These are phyloP conservation scores for Synodontis membranacea DNA, from an alignment of 2,113 vertebrate genomes.

Conservation along the genomic window DNA sequence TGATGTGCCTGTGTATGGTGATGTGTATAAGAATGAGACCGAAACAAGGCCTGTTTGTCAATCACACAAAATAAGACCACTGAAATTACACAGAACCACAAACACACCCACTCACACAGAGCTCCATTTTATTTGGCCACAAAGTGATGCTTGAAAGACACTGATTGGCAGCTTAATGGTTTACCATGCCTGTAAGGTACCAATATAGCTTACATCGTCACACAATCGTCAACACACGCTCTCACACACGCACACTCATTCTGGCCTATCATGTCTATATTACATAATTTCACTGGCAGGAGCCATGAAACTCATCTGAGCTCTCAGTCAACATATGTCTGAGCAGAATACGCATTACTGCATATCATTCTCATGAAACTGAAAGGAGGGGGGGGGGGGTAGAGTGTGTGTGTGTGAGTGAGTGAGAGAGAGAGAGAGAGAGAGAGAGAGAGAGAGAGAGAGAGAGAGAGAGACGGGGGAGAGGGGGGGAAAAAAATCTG, in stretches of 20 bases:
- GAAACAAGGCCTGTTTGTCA: background rate
- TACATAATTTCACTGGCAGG: conserved; percentile 35
- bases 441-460: conserved; percentile 12
- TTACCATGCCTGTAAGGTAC: background rate
- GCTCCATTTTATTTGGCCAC: conserved; percentile 9
- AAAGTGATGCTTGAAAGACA: conserved; percentile 18
- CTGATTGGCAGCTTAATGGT: conserved; percentile 12
- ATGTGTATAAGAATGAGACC: background rate
- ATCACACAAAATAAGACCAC: conserved; percentile 13
- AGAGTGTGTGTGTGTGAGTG: too few species aligned
- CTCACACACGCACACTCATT: conserved; percentile 2
- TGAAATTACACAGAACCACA: conserved; percentile 38
- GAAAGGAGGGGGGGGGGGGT: conserved; percentile 40
- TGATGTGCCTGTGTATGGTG: conserved; percentile 7
- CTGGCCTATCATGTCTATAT: background rate
- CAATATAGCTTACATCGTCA: conserved; percentile 23
- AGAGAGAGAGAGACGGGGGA: background rate
- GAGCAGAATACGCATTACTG: background rate
- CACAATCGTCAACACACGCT: background rate
- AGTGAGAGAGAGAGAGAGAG: conserved; percentile 44
- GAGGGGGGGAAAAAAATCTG: too few species aligned
- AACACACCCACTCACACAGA: conserved; percentile 45
- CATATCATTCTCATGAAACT: background rate
- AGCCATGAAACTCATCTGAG: conserved; percentile 38
- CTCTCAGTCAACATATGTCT: conserved; percentile 30